A percentile compares a stretch with the other conserved stretches of the same genome.
phyloP scores from a whole-genome alignment of 2,797 vertebrate genomes.

The Cyclopterus lumpus region DNA sequence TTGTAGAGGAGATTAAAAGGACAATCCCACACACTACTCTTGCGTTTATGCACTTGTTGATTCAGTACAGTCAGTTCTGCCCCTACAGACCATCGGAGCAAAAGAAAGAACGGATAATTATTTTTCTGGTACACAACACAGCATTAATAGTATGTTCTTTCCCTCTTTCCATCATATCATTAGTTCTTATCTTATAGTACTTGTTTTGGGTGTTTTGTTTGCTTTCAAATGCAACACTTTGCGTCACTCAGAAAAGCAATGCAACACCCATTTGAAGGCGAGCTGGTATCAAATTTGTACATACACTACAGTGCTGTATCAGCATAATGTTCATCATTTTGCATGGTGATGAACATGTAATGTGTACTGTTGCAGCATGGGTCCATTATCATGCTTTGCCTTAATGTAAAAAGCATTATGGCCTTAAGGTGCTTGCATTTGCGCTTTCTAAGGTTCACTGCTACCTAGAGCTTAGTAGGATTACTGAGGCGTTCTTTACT shows the following conservation, averaged over 20 bases:
- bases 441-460: conserved; percentile 2
- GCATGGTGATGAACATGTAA: neutral
- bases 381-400: neutral
- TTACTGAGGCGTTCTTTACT: neutral
- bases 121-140: neutral
- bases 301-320: neutral
- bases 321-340: neutral
- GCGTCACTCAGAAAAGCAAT: neutral
- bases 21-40: neutral
- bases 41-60: neutral
- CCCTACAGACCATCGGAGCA: neutral
- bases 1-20: neutral
- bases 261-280: neutral
- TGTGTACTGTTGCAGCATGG: neutral
- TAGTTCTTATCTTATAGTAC: neutral
- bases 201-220: neutral
- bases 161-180: neutral
- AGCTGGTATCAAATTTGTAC: neutral
- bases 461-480: neutral
- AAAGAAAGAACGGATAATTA: neutral
- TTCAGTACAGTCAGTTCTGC: neutral
- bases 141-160: neutral
- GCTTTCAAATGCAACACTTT: neutral
- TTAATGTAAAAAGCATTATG: conserved; percentile 7
- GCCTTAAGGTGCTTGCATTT: neutral